A percentile compares a stretch with the other conserved stretches of the same genome.
Evolutionary conservation across 1,140 invertebrate species (phyloP).

Genomic region (Drosophila tani): DNA sequence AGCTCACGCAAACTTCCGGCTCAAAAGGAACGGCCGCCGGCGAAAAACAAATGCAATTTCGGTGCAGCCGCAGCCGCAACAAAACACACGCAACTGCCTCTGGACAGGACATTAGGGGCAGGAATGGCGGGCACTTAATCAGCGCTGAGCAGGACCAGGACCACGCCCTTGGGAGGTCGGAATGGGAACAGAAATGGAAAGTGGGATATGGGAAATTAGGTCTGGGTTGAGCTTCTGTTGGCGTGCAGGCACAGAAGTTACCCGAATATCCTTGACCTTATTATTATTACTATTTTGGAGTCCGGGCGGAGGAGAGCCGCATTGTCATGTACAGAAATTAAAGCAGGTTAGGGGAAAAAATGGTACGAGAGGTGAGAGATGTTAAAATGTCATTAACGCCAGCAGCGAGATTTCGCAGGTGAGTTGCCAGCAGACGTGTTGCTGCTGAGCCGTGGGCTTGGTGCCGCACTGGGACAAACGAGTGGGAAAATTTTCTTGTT

Average conservation of each 20-base stretch:
- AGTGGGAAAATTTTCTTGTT: neutral
- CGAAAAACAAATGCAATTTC: constrained; percentile 52
- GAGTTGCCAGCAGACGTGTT: constrained; percentile 16
- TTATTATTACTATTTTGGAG: constrained; percentile 14
- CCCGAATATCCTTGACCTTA: constrained; percentile 70
- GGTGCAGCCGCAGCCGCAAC: constrained; percentile 17
- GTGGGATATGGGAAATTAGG: constrained; percentile 18
- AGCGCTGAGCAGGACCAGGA: constrained; percentile 31
- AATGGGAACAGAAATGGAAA: neutral
- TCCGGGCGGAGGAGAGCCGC: constrained; percentile 3
- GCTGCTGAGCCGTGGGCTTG: constrained; percentile 4
- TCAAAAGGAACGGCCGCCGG: constrained; percentile 34
- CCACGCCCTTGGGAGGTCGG: constrained; percentile 23
- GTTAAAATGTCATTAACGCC: constrained; percentile 65
- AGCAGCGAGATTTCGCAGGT: constrained; percentile 29
- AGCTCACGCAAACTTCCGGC: constrained; percentile 47
- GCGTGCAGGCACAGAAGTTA: constrained; percentile 17
- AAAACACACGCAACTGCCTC: constrained; percentile 46
- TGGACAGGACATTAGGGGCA: constrained; percentile 14
- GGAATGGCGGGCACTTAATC: constrained; percentile 44
- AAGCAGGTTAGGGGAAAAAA: neutral
- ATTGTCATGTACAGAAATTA: constrained; percentile 39
- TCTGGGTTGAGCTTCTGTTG: constrained; percentile 23
- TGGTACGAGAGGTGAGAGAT: neutral
- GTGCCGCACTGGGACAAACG: neutral